Evolutionary conservation across 2,888 invertebrate species (phyloP), one percentile per base, ranked within the genome.

Genomic region (Zaprionus lineosus): DNA sequence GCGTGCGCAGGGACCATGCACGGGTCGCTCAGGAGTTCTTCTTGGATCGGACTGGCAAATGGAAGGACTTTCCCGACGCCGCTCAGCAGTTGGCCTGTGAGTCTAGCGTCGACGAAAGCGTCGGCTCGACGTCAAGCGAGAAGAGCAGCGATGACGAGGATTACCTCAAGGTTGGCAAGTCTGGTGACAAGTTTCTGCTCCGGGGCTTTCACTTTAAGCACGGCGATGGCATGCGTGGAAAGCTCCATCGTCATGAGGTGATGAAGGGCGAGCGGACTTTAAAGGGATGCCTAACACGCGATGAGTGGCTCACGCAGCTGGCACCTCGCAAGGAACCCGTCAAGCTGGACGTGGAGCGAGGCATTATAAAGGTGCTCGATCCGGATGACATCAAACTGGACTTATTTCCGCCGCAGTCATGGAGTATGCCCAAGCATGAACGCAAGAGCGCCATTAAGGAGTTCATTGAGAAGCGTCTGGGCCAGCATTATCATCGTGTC

Each of bases 81-180:
- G 59, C 69, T 0, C 66, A 87, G 9, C 74, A 85, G 9, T 48
- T 87, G 33, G 77, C 74, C 33, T 75, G 86, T n/a, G 74, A 86
- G 9, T 70, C 72, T 1, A 70, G 71, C 39, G 66, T 67, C 6
- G 56, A 74, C 6, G 70, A 63, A 7, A 72, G 58, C 41, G 70
- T 52, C 0, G 62, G 51, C 1, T 55, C 64, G 0, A 67, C 76
- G 26, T 74, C 74, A 5, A 78, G 79, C 9, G 89, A 89, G 18
- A 79, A 85, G 48, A 88, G 89, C 12, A 84, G 87, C 37, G 86
- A 89, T 16, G 89, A 90, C 28, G 90, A 88, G 51, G 89, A 88
- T 53, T 78, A 77, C 3, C 59, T 89, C 19, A 33, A 74, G 40
- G 88, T 90, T 26, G 90, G 90, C 2, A 84, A 86, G 26, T 62